Evolutionary conservation across 1,140 invertebrate species (phyloP).

Genomic region (Globodera rostochiensis): DNA sequence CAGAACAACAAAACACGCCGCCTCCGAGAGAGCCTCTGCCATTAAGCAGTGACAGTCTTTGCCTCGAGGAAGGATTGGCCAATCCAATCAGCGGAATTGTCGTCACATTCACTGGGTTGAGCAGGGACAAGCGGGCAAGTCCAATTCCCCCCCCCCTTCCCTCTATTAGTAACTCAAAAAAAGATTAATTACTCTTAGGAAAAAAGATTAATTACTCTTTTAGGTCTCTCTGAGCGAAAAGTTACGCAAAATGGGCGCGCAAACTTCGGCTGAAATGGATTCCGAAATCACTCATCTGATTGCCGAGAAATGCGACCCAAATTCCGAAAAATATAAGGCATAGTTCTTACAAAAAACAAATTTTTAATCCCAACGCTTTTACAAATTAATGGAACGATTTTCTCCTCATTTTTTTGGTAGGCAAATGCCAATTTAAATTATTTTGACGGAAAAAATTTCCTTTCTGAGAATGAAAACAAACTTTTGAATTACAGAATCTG

Average conservation of each 20-base stretch:
- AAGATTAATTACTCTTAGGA: no score
- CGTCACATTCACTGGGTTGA: slow-evolving; percentile 19
- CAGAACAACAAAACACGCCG: no score
- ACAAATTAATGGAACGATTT: neutral
- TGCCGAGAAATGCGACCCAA: slow-evolving; percentile 22
- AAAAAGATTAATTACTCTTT: slow-evolving; percentile 1
- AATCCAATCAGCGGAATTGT: slow-evolving; percentile 6
- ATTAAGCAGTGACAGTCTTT: neutral
- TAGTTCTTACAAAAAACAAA: neutral
- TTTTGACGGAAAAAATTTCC: neutral
- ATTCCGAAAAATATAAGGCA: slow-evolving; percentile 27
- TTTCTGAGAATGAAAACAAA: no score
- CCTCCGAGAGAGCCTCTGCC: neutral
- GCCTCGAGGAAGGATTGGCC: neutral
- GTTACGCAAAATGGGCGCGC: slow-evolving; percentile 23
- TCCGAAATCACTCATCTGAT: slow-evolving; percentile 25
- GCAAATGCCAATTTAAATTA: neutral
- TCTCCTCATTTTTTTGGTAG: neutral
- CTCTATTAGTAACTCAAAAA: neutral
- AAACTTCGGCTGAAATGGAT: neutral
- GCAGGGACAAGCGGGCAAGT: neutral
- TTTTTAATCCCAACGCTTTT: neutral
- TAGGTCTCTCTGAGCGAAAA: neutral
- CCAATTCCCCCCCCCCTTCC: neutral
- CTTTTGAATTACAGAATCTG: no score